A percentile compares a stretch with the other conserved stretches of the same genome.
phyloP scores from a whole-genome alignment of 2,113 vertebrate species.

The Centropus bengalensis region DNA sequence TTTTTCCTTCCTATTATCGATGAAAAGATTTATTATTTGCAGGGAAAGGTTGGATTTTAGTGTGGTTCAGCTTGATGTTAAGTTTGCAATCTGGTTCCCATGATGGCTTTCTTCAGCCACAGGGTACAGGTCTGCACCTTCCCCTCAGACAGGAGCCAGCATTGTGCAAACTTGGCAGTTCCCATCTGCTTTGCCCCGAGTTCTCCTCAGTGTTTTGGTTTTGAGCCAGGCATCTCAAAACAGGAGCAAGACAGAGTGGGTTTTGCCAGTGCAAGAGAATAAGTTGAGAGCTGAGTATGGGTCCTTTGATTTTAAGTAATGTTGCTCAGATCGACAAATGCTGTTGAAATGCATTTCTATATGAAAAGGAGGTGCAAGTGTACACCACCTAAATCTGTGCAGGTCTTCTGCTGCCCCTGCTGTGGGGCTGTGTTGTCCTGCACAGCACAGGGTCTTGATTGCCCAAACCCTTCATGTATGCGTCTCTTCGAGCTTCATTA shows the following conservation, averaged over 20 bases:
- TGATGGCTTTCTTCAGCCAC: slow-evolving; percentile 9
- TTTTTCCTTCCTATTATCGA: not conserved
- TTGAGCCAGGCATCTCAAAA: slow-evolving; percentile 3
- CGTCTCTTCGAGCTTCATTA: not conserved
- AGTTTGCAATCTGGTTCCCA: slow-evolving; percentile 20
- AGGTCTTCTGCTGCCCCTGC: not conserved
- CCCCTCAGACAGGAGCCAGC: not conserved
- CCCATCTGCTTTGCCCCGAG: slow-evolving; percentile 8
- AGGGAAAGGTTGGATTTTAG: not conserved
- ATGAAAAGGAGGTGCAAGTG: not conserved
- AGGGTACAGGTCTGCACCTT: slow-evolving; percentile 6
- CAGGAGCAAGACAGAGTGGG: not conserved
- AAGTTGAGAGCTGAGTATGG: not conserved
- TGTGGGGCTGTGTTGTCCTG: not conserved
- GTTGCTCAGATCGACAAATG: not conserved
- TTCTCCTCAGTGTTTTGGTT: slow-evolving; percentile 16
- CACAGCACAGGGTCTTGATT: not conserved
- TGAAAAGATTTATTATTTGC: not conserved
- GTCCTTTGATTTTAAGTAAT: not conserved
- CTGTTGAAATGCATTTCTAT: not conserved
- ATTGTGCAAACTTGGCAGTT: slow-evolving; percentile 27
- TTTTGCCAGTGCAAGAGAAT: not conserved
- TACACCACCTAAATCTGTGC: not conserved
- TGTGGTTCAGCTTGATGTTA: not conserved
- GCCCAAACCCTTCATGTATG: not conserved